Evolutionary conservation across 1,140 invertebrate species (phyloP).

Genomic region (Drosophila varians): DNA sequence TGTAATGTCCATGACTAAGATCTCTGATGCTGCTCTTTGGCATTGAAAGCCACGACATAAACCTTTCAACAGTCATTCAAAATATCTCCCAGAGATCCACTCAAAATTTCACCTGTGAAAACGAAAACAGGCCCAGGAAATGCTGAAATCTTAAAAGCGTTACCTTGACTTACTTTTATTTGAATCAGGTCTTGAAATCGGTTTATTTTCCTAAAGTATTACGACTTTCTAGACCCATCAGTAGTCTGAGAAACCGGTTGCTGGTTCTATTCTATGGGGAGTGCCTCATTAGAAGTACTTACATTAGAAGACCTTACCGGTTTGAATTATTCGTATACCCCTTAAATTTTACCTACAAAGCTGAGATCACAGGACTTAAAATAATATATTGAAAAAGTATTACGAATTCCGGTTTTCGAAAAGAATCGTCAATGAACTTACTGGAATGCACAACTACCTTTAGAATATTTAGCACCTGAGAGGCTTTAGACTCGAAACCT

Average conservation of each 20-base stretch:
- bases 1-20: conserved; percentile 66
- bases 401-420: conserved; percentile 11
- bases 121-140: conserved; percentile 41
- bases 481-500: neutral
- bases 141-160: conserved; percentile 11
- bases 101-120: conserved; percentile 64
- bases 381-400: conserved; percentile 13
- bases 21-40: conserved; percentile 43
- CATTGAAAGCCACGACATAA: conserved; percentile 51
- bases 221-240: conserved; percentile 39
- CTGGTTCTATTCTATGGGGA: neutral
- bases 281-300: conserved; percentile 10
- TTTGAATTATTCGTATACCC: conserved; percentile 10
- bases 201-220: conserved; percentile 8
- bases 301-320: conserved; percentile 24
- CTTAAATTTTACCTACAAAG: conserved; percentile 21
- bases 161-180: conserved; percentile 29
- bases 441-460: neutral
- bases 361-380: conserved; percentile 24
- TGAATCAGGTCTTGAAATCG: conserved; percentile 20
- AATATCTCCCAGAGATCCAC: conserved; percentile 14
- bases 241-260: conserved; percentile 23
- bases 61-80: conserved; percentile 26
- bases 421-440: neutral
- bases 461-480: too few species aligned